Base-by-base conservation (phyloP, 2,797 vertebrate genomes). In the Hapalemur alaotrensis region DNA sequence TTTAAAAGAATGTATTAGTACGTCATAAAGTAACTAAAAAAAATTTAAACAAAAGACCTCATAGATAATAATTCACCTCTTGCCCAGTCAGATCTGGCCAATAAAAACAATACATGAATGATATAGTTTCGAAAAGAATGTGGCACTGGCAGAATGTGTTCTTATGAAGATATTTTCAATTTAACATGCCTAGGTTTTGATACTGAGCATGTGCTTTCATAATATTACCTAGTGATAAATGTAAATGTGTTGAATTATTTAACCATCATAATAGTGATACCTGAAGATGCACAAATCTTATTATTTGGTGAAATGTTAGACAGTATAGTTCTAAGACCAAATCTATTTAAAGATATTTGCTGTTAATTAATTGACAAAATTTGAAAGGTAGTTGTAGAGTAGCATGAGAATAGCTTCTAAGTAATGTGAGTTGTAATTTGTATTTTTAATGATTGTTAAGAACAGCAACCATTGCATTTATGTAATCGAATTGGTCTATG, bases 381-480 rank as follows among this genome's bases (percentile, higher is more conserved):
- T 91, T 96, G 82, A 95, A 93, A 94, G 50, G 22, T 50, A 81
- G 4, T 59, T 94, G 15, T 87, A 61, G 63, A 91, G 59, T 96
- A 81, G 22, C 89, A 54, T 80, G 63, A 95, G 48, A n/a, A 78
- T 54, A 83, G 73, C 52, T 93, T 97, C 94, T 95, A 95, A 35
- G 30, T 87, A 89, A 63, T 86, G 4, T 70, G 57, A 84, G 67
- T 81, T 96, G 67, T 87, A 91, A 75, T 85, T 94, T 96, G 30
- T 81, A 32, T 69, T 96, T 95, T 82, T 90, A 85, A 81, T 96
- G 69, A 52, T 83, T 96, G 11, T 78, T 95, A 83, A 82, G 87
- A 73, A 86, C 79, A 83, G 17, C 70, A 83, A 9, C 43, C 22
- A 20, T 57, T 91, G 46, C 67, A 46, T 94, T 95, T 92, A 92